Evolutionary conservation across 2,113 vertebrate genomes (phyloP).

Genomic region (Lynx canadensis): DNA sequence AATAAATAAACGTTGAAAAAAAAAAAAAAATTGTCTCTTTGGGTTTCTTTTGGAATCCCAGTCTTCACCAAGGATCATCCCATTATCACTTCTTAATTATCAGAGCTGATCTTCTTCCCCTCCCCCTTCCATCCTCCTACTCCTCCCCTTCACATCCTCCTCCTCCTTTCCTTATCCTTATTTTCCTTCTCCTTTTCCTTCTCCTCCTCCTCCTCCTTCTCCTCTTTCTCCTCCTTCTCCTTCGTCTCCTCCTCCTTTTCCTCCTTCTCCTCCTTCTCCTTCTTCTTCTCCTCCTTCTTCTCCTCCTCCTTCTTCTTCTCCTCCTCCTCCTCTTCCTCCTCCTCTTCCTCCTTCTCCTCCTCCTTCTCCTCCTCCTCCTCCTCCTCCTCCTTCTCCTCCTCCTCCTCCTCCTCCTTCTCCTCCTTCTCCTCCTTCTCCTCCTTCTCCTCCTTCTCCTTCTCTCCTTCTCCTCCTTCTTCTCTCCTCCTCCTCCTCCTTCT

Average conservation of each 20-base stretch:
- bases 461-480: accelerated
- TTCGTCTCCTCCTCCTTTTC: accelerated
- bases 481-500: too few relatives aligned
- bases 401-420: accelerated
- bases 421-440: too few relatives aligned
- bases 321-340: too few relatives aligned
- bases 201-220: background rate
- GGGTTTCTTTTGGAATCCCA: background rate
- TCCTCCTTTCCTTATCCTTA: background rate
- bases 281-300: accelerated
- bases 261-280: accelerated
- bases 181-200: background rate
- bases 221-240: accelerated
- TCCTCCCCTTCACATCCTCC: background rate
- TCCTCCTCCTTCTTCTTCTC: too few relatives aligned
- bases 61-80: background rate
- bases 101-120: background rate
- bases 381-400: background rate
- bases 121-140: too few relatives aligned
- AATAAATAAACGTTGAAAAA: too few relatives aligned
- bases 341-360: too few relatives aligned
- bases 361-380: background rate
- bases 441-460: accelerated
- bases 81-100: background rate
- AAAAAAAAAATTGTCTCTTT: background rate